Evolutionary conservation across 2,113 vertebrate species (phyloP).

Genomic region (Oceanodroma tethys): DNA sequence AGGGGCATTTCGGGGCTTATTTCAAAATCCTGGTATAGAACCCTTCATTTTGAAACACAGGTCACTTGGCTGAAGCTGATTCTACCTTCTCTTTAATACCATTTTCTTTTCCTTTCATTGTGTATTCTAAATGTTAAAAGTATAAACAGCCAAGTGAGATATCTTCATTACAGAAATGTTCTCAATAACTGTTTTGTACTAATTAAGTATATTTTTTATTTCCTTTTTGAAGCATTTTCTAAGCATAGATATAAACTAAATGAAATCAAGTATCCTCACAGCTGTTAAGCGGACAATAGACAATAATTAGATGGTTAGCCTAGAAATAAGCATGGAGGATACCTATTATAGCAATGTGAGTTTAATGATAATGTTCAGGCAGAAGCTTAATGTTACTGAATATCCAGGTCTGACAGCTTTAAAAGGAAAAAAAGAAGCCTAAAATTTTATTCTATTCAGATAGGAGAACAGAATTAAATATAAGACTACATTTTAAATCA

Average conservation of each 20-base stretch:
- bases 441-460: neutral
- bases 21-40: neutral
- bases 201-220: neutral
- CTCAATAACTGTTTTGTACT: neutral
- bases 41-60: neutral
- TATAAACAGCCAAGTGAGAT: neutral
- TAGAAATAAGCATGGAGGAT: neutral
- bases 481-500: neutral
- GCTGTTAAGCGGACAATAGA: neutral
- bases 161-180: neutral
- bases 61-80: neutral
- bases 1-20: neutral
- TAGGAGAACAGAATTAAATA: neutral
- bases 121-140: neutral
- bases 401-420: neutral
- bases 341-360: neutral
- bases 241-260: neutral
- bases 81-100: neutral
- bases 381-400: neutral
- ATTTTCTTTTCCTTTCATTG: neutral
- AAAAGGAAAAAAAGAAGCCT: neutral
- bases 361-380: constrained; percentile 12
- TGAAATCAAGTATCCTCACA: neutral
- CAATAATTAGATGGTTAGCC: neutral
- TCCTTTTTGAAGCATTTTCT: neutral